Evolutionary conservation across 2,113 vertebrate genomes (phyloP), one percentile per base, ranked within the genome.

Genomic region (Ptychochromis oligacanthus): DNA sequence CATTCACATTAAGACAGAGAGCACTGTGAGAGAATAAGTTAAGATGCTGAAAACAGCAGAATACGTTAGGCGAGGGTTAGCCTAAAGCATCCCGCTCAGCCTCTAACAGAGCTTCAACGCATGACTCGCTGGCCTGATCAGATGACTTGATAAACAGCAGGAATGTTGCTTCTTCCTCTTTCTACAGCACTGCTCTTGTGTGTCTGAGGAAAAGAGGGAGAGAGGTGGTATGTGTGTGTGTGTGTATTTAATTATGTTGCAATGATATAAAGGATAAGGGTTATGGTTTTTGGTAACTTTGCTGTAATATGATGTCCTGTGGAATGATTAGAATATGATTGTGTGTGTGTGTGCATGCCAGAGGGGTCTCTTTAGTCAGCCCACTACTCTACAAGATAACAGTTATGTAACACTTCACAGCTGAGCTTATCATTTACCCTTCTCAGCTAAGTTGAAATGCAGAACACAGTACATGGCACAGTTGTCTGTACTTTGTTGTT

Each of bases 111-210:
- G 84, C 78, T 85, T 40, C 17, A 75, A 86, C 94, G 88, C 93
- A 93, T 95, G 94, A 94, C 94, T 93, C 55, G 55, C 86, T 52
- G 62, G 67, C 26, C 62, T 70, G 89, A 94, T 95, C 94, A 95
- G 93, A 94, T 95, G 95, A 95, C 93, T 92, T 65, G 87, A 94
- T 93, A 91, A 91, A 91, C 79, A 80, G 82, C 86, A 88, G 89
- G 92, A 95, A 94, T 94, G 92, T 84, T 65, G 84, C 84, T 62
- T 88, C 90, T 91, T 89, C 80, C 85, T 87, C 83, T 72, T 80
- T 85, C 74, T 40, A 85, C 87, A 83, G 89, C 28, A 20, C 80
- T 56, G 77, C 82, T 90, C 46, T 85, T 79, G 55, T 91, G 74
- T 84, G 58, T 75, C 82, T 77, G 55, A n/a, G 78, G 20, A 40